A percentile compares a stretch with the other conserved stretches of the same genome.
Conservation (phyloP, 92 coral and sea anemone genomes). For the Epizoanthus scotinus region DNA sequence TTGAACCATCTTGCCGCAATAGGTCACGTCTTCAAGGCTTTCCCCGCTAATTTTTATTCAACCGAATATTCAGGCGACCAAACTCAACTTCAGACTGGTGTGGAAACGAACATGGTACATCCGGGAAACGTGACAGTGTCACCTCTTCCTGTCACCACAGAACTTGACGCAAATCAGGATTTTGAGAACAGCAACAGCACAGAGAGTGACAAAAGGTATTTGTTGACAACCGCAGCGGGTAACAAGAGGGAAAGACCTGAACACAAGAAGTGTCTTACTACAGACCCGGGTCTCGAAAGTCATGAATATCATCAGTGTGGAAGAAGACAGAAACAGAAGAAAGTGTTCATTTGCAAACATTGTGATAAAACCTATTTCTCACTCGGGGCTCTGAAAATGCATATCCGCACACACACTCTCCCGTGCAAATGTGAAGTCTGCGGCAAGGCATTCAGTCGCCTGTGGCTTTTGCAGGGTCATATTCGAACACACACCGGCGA, state of each 20-base stretch:
- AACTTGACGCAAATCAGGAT: too few relatives aligned
- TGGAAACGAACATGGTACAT: too few relatives aligned
- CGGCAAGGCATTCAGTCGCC: slow-evolving; percentile 92
- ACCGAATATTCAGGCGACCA: too few relatives aligned
- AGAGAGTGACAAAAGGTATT: too few relatives aligned
- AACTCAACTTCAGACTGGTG: too few relatives aligned
- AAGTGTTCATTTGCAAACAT: slow-evolving; percentile 87
- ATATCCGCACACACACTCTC: slow-evolving; percentile 91
- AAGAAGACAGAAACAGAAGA: slow-evolving; percentile 49
- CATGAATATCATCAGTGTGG: slow-evolving; percentile 65
- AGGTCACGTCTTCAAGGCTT: too few relatives aligned
- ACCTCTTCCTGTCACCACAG: too few relatives aligned
- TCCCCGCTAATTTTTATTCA: too few relatives aligned
- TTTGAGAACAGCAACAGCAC: too few relatives aligned
- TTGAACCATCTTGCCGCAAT: too few relatives aligned
- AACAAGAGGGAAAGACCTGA: not conserved
- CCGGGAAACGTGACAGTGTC: too few relatives aligned
- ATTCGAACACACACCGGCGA: slow-evolving; percentile 94
- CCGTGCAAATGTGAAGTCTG: slow-evolving; percentile 89
- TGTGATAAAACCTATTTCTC: slow-evolving; percentile 85
- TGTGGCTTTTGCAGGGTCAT: slow-evolving; percentile 93
- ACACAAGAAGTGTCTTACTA: not conserved
- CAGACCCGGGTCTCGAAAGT: slow-evolving; percentile 14
- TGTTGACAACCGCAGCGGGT: too few relatives aligned
- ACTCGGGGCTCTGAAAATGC: slow-evolving; percentile 93